Evolutionary conservation across 1,140 invertebrate species (phyloP).

Genomic region (Bombus polaris): DNA sequence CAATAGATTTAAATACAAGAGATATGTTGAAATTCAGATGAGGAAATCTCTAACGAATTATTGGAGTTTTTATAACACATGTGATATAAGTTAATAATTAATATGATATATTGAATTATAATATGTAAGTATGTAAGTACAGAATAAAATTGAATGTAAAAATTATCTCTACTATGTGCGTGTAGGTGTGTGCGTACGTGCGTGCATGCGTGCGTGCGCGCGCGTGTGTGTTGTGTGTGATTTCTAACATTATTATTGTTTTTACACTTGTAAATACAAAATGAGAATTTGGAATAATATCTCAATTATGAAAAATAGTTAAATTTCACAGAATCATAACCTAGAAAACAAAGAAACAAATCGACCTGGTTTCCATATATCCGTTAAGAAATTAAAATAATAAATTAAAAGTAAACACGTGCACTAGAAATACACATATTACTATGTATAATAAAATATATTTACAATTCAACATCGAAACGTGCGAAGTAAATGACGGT

Average conservation of each 20-base stretch:
- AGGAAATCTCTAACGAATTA: not conserved
- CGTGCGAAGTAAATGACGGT: constrained; percentile 1
- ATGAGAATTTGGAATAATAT: not conserved
- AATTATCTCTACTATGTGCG: not conserved
- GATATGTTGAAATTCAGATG: not conserved
- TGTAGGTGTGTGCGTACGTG: too few species aligned
- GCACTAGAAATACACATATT: not conserved
- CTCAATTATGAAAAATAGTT: constrained; percentile 11
- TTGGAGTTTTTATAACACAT: constrained; percentile 16
- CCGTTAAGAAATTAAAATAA: not conserved
- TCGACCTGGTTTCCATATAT: constrained; percentile 5
- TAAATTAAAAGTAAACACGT: not conserved
- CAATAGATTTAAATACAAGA: not conserved
- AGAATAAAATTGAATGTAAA: not conserved
- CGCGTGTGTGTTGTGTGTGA: too few species aligned
- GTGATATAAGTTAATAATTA: not conserved
- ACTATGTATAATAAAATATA: not conserved
- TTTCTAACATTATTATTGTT: not conserved
- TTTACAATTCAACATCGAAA: constrained; percentile 25
- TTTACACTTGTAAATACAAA: not conserved
- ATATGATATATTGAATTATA: not conserved
- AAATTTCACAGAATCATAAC: constrained; percentile 49
- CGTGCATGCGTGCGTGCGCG: too few species aligned
- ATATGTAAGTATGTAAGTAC: not conserved
- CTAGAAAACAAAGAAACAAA: constrained; percentile 52